phyloP scores from a whole-genome alignment of 2,113 vertebrate species.

The Ibidorhyncha struthersii region DNA sequence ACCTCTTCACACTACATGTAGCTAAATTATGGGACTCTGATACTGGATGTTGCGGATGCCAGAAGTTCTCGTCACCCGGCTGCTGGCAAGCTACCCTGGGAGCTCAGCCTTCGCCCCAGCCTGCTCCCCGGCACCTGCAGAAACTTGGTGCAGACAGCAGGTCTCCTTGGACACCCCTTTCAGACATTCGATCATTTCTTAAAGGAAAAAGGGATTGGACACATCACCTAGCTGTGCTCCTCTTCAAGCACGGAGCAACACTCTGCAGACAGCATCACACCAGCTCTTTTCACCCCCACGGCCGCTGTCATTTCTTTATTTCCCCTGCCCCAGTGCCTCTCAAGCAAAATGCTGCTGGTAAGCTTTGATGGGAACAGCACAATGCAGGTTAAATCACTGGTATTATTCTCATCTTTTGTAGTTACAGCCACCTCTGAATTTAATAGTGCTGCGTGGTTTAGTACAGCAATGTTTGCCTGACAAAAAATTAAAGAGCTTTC shows the following conservation, averaged over 20 bases:
- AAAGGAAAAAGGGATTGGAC: neutral
- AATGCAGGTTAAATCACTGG: neutral
- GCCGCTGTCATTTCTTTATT: neutral
- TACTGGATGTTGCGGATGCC: neutral
- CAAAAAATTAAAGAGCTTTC: constrained; percentile 17
- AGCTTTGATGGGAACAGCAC: neutral
- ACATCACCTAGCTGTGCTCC: neutral
- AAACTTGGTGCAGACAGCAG: neutral
- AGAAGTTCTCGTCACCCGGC: neutral
- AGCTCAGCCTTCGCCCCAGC: neutral
- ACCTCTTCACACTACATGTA: neutral
- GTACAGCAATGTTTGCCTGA: constrained; percentile 1
- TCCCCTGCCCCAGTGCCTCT: neutral
- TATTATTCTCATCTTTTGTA: neutral
- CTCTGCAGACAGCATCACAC: neutral
- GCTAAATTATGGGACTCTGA: neutral
- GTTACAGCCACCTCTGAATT: neutral
- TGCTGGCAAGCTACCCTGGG: neutral
- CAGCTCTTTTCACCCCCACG: neutral
- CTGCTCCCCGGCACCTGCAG: neutral
- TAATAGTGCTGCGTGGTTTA: neutral
- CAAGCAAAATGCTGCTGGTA: neutral
- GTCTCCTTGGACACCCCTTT: neutral
- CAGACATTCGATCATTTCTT: neutral
- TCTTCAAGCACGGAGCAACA: neutral